phyloP scores from a whole-genome alignment of 1,140 invertebrate genomes.

The Sycobia sp. region DNA sequence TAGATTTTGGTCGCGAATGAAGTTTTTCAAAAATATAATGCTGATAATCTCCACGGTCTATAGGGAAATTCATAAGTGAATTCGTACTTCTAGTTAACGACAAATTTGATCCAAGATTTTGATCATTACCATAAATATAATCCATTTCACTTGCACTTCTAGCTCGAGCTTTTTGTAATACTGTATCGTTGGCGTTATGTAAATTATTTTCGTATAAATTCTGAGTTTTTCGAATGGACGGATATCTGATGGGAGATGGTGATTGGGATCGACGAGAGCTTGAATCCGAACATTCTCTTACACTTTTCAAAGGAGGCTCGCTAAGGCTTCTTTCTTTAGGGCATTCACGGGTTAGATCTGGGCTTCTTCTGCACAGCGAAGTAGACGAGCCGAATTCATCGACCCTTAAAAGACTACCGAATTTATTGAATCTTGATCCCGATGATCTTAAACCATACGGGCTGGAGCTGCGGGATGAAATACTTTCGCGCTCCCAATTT shows the following conservation, averaged over 20 bases:
- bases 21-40: constrained; percentile 74
- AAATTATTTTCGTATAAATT: constrained; percentile 51
- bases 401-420: constrained; percentile 48
- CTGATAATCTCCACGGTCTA: constrained; percentile 68
- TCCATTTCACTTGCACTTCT: constrained; percentile 68
- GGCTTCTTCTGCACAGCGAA: constrained; percentile 45
- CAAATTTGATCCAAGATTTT: constrained; percentile 51
- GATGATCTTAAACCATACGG: constrained; percentile 49
- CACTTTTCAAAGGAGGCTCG: constrained; percentile 54
- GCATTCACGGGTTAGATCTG: constrained; percentile 42
- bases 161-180: constrained; percentile 60
- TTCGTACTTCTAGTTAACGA: constrained; percentile 56
- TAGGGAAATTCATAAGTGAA: constrained; percentile 55
- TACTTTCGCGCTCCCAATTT: constrained; percentile 66
- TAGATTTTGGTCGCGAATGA: constrained; percentile 75
- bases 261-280: constrained; percentile 54
- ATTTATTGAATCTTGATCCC: constrained; percentile 54
- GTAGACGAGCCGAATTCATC: constrained; percentile 51
- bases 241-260: constrained; percentile 67
- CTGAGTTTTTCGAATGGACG: constrained; percentile 70
- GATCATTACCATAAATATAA: constrained; percentile 33
- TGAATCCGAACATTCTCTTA: constrained; percentile 44
- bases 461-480: constrained; percentile 58
- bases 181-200: constrained; percentile 38
- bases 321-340: constrained; percentile 57